Conservation (phyloP, 2,888 invertebrate species). For the Tetramorium bicarinatum region DNA sequence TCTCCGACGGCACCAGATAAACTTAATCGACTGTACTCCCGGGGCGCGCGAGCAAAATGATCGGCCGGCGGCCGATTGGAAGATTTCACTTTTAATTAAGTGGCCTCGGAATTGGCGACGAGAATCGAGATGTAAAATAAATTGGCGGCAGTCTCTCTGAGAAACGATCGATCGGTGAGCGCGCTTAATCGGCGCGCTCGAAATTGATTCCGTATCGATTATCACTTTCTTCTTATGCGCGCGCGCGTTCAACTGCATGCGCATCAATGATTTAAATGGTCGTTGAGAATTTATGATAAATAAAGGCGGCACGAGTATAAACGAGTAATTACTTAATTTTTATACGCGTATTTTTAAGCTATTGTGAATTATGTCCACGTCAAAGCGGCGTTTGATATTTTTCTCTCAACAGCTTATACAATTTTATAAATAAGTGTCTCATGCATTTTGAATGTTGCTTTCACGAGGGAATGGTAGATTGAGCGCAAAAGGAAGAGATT, state of each 20-base stretch:
- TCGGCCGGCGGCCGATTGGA: constrained; percentile 55
- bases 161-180: constrained; percentile 44
- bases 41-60: constrained; percentile 23
- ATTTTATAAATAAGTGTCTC: background rate
- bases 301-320: background rate
- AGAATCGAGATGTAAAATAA: constrained; percentile 57
- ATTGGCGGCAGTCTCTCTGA: constrained; percentile 56
- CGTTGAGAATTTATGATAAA: constrained; percentile 31
- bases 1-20: background rate
- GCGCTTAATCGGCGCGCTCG: constrained; percentile 53
- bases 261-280: constrained; percentile 38
- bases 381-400: background rate
- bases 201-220: constrained; percentile 63
- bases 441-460: background rate
- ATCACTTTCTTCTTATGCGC: constrained; percentile 34
- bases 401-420: background rate
- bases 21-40: constrained; percentile 53
- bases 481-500: constrained; percentile 5
- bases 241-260: background rate
- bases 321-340: background rate
- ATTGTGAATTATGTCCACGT: background rate
- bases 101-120: constrained; percentile 57
- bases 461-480: background rate
- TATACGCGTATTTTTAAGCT: constrained; percentile 1
- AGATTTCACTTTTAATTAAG: constrained; percentile 73